Conservation (phyloP, 2,797 vertebrate genomes). For the Lithobates sylvaticus region DNA sequence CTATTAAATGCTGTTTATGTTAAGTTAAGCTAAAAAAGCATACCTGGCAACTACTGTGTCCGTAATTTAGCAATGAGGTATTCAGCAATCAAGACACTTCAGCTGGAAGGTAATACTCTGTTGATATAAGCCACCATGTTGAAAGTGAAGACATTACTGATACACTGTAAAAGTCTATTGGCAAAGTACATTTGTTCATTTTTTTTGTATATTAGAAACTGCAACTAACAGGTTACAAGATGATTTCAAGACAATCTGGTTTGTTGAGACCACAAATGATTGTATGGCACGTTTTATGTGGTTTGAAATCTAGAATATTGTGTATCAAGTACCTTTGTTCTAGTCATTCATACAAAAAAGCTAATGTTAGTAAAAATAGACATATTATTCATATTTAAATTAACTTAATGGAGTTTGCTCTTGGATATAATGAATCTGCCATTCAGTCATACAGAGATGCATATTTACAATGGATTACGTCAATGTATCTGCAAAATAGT, state of each 20-base stretch:
- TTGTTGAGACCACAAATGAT: slow-evolving; percentile 9
- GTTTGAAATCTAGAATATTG: neutral
- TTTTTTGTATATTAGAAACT: neutral
- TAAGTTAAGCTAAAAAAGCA: neutral
- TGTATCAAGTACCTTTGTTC: slow-evolving; percentile 30
- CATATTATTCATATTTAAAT: slow-evolving; percentile 68
- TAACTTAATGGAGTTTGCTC: slow-evolving; percentile 61
- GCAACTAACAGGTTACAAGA: slow-evolving; percentile 9
- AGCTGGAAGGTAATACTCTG: slow-evolving; percentile 17
- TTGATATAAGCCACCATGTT: neutral
- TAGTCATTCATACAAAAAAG: slow-evolving; percentile 54
- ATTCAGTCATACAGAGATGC: slow-evolving; percentile 70
- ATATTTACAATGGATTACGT: slow-evolving; percentile 74
- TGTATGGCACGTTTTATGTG: slow-evolving; percentile 16
- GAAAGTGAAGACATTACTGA: neutral
- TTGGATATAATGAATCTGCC: slow-evolving; percentile 67
- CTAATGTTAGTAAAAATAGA: slow-evolving; percentile 61
- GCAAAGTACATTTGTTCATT: slow-evolving; percentile 6
- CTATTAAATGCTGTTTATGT: neutral
- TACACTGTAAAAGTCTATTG: neutral
- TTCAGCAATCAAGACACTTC: slow-evolving; percentile 7
- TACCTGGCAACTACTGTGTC: neutral
- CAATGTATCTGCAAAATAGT: slow-evolving; percentile 66
- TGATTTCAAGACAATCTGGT: neutral
- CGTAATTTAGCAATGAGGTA: slow-evolving; percentile 16